Evolutionary conservation across 2,888 invertebrate genomes (phyloP), one percentile per base, ranked within the genome.

Genomic region (Scotopteryx bipunctaria): DNA sequence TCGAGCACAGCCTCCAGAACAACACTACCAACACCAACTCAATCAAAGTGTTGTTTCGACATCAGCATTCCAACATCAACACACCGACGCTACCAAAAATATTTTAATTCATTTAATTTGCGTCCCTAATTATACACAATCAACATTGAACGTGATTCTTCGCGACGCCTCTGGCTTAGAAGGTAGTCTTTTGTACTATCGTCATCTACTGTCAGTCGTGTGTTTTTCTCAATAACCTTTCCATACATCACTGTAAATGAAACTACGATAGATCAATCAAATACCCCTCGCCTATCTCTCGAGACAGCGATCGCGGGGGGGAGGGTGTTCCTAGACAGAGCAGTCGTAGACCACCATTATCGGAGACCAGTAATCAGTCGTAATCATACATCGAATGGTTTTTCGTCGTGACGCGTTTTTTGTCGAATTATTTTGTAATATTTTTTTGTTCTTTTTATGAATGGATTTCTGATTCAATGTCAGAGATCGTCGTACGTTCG

Each of bases 151-250:
- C 80, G 80, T 81, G 76, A 76, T 69, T 74, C 66, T 63, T 78
- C 74, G 77, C 78, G 83, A 87, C 80, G 86, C 74, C 71, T 81
- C 78, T 80, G 78, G 84, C 83, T 82, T 71, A 80, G 85, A 85
- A 88, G 88, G 88, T 85, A 86, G 84, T 78, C 87, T 86, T 88
- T 87, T 87, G 83, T 86, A 71, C 67, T 71, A 74, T 72, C 83
- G 76, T 85, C 86, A 83, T 76, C 74, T 78, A 50, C 59, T 79
- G 81, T 81, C 82, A 78, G 83, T 70, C 75, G 64, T 69, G 58
- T 81, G 81, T 83, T 82, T 80, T 81, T 78, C 73, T 65, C 65
- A 59, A 73, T 81, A 83, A 82, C 83, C 80, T 84, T 83, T 78
- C 64, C 68, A 71, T 62, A 66, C 61, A 64, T 69, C 66, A 69